Evolutionary conservation across 2,113 vertebrate species (phyloP).

Genomic region (Scortum barcoo): DNA sequence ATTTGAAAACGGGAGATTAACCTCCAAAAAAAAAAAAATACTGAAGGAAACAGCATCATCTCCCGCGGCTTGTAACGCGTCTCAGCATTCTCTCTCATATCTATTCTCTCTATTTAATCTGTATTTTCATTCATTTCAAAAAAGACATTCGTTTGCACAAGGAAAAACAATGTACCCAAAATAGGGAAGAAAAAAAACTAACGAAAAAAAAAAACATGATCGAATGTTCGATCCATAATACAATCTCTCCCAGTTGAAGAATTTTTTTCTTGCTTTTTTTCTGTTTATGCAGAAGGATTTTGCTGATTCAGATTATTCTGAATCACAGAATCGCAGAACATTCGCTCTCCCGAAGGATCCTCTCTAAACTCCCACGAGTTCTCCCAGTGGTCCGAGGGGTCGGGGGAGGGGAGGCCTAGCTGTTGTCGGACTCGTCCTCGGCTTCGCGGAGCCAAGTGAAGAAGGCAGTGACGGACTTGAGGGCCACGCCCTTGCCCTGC

Average conservation of each 20-base stretch:
- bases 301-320: constrained; percentile 67
- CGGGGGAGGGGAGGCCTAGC: constrained; percentile 87
- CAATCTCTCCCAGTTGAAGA: constrained; percentile 79
- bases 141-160: constrained; percentile 76
- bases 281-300: constrained; percentile 76
- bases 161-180: constrained; percentile 42
- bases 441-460: constrained; percentile 97
- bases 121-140: constrained; percentile 66
- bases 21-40: constrained; percentile 64
- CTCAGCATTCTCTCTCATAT: constrained; percentile 49
- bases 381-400: background rate
- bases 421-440: constrained; percentile 95
- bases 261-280: constrained; percentile 64
- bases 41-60: constrained; percentile 61
- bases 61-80: constrained; percentile 55
- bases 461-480: constrained; percentile 98
- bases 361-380: constrained; percentile 10
- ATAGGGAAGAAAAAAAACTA: constrained; percentile 26
- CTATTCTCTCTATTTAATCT: constrained; percentile 64
- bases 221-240: constrained; percentile 76
- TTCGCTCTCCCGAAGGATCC: constrained; percentile 5
- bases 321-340: constrained; percentile 58
- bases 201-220: constrained; percentile 64
- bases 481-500: constrained; percentile 96
- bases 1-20: constrained; percentile 74